Conservation (phyloP, 1,140 invertebrate species). For the Lerema accius region DNA sequence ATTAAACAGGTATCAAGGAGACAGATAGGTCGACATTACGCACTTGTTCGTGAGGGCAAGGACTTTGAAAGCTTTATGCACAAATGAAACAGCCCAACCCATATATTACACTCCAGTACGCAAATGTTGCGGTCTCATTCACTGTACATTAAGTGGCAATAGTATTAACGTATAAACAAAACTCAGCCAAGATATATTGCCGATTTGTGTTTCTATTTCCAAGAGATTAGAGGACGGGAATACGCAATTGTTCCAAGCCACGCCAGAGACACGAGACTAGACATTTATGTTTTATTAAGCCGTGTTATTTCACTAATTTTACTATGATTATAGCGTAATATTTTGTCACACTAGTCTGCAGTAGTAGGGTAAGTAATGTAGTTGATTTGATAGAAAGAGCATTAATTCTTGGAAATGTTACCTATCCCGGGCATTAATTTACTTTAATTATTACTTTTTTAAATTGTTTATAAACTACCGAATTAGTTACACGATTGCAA, state of each 20-base stretch:
- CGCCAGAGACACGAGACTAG: constrained; percentile 19
- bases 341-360: neutral
- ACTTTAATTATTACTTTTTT: no score
- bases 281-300: constrained; percentile 34
- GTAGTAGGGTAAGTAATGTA: no score
- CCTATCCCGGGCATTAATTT: no score
- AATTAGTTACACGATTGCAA: no score
- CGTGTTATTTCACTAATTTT: constrained; percentile 24
- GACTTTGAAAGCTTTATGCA: constrained; percentile 60
- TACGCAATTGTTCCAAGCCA: constrained; percentile 30
- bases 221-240: constrained; percentile 24
- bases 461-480: no score
- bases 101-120: constrained; percentile 49
- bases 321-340: constrained; percentile 20
- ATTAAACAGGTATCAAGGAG: constrained; percentile 80
- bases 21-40: constrained; percentile 72
- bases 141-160: constrained; percentile 26
- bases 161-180: constrained; percentile 27
- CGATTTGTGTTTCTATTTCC: constrained; percentile 32
- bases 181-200: constrained; percentile 30
- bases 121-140: constrained; percentile 60
- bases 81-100: constrained; percentile 58
- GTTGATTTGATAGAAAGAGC: no score
- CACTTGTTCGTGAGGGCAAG: constrained; percentile 68
- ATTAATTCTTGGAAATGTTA: no score